Evolutionary conservation across 2,888 invertebrate genomes (phyloP).

Genomic region (Brachypalpus laphriformis): DNA sequence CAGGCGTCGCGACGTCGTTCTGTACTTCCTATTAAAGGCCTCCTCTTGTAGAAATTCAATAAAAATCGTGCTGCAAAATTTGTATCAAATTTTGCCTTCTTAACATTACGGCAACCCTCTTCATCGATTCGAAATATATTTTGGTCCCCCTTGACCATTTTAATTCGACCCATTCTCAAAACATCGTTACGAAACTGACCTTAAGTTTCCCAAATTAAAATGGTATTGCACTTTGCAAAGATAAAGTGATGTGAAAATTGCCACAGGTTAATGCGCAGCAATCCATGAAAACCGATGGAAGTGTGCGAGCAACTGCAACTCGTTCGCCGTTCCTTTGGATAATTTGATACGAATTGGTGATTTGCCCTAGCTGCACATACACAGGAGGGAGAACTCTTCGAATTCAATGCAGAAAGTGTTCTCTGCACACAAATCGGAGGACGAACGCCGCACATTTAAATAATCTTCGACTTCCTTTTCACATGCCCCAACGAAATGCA

Average conservation of each 20-base stretch:
- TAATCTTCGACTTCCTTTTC: conserved; percentile 74
- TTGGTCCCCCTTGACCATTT: not conserved
- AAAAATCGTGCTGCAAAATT: too few species aligned
- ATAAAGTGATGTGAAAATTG: conserved; percentile 63
- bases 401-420: conserved; percentile 30
- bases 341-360: conserved; percentile 65
- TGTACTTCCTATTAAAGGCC: too few species aligned
- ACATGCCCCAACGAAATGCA: conserved; percentile 50
- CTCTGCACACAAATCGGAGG: conserved; percentile 24
- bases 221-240: conserved; percentile 59
- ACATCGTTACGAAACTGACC: conserved; percentile 40
- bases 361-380: conserved; percentile 28
- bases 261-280: conserved; percentile 45
- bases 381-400: not conserved
- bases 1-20: too few species aligned
- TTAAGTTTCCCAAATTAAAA: conserved; percentile 52
- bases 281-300: conserved; percentile 55
- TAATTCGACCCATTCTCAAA: not conserved
- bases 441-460: conserved; percentile 63
- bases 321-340: conserved; percentile 36
- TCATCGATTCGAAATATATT: not conserved
- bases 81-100: too few species aligned
- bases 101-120: too few species aligned
- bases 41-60: too few species aligned
- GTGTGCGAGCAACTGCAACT: conserved; percentile 69